Evolutionary conservation across 2,888 invertebrate genomes (phyloP).

Genomic region (Idaea aversata): DNA sequence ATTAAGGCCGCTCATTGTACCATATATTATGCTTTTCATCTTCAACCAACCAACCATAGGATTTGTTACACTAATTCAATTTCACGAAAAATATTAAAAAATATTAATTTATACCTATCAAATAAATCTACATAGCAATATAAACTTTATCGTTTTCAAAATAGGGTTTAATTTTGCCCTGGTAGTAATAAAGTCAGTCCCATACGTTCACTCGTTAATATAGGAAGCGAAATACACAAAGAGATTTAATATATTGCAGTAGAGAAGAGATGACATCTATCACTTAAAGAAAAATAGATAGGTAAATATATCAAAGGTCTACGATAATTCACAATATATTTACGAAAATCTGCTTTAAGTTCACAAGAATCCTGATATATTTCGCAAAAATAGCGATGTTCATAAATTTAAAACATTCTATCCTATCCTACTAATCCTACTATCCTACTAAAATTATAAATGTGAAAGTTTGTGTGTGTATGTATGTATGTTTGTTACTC

Average conservation of each 20-base stretch:
- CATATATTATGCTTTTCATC: neutral
- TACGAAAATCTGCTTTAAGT: too few species aligned
- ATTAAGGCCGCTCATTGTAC: too few species aligned
- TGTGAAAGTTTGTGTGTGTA: too few species aligned
- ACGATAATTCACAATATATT: too few species aligned
- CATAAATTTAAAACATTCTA: too few species aligned
- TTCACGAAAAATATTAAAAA: neutral
- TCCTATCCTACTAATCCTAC: too few species aligned
- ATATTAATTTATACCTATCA: neutral
- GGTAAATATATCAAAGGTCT: too few species aligned
- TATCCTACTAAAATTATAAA: too few species aligned
- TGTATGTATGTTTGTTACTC: too few species aligned
- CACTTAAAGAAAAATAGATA: too few species aligned
- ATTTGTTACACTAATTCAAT: neutral
- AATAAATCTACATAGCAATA: neutral
- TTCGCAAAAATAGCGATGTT: too few species aligned
- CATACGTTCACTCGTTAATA: constrained; percentile 14
- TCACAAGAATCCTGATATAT: too few species aligned
- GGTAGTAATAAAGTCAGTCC: constrained; percentile 3
- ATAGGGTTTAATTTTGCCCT: constrained; percentile 1
- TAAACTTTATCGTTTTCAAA: neutral
- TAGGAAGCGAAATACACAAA: constrained; percentile 15
- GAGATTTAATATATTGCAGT: neutral
- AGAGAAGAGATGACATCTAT: neutral
- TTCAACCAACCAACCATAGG: neutral